Percentiles rank a stretch among this genome's conserved stretches.
These are phyloP conservation scores for Brachionus asplanchnoidis DNA, from an alignment of 1,140 invertebrate genomes.

Conservation along the genomic window DNA sequence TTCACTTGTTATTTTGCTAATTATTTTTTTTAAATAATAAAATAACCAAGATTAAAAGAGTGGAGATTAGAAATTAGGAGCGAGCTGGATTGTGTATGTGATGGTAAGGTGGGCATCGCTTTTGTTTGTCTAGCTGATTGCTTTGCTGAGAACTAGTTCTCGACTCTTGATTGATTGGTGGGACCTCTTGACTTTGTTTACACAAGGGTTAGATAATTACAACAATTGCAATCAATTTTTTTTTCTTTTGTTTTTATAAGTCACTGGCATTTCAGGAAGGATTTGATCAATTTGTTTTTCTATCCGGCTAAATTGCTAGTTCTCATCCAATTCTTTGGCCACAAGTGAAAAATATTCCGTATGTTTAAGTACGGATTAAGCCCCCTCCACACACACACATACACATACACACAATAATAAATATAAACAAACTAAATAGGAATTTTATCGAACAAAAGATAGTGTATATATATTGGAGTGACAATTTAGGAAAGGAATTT, in stretches of 20 bases:
- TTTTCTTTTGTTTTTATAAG: not conserved
- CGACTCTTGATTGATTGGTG: not conserved
- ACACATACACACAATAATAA: not conserved
- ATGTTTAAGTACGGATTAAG: not conserved
- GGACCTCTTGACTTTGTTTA: not conserved
- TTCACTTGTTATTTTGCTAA: not conserved
- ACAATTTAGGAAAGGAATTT: not conserved
- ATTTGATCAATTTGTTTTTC: conserved; percentile 13
- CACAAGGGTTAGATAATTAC: not conserved
- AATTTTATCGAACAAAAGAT: conserved; percentile 20
- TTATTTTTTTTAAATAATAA: not conserved
- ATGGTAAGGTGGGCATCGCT: not conserved
- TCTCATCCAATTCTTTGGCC: not conserved
- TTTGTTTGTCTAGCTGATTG: not conserved
- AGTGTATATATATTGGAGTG: conserved; percentile 3
- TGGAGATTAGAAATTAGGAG: not conserved
- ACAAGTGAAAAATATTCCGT: conserved; percentile 5
- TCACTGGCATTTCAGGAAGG: conserved; percentile 25
- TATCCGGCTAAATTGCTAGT: not conserved
- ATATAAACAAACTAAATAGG: conserved; percentile 5
- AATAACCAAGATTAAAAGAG: conserved; percentile 5
- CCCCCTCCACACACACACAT: not conserved
- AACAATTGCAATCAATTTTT: not conserved
- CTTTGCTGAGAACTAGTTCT: not conserved
- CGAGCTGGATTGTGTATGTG: not conserved